These are phyloP conservation scores for Tachystola acroxantha DNA, from an alignment of 2,888 invertebrate species.

Conservation along the genomic window DNA sequence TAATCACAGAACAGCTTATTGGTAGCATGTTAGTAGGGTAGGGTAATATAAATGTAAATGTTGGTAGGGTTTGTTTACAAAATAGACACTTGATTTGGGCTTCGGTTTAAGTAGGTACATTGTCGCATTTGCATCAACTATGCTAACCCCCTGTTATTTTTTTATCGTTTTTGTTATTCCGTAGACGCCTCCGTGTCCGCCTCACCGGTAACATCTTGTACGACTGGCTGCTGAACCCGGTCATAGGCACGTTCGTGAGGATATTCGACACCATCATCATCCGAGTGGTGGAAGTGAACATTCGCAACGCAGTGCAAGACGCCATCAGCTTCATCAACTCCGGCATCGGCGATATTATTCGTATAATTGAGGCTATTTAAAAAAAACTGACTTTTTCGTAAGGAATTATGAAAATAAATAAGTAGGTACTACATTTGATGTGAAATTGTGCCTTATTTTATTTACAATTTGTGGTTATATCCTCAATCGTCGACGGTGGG, in stretches of 20 bases:
- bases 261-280: conserved; percentile 69
- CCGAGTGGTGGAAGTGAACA: conserved; percentile 52
- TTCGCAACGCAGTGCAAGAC: conserved; percentile 42
- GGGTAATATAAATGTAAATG: no score
- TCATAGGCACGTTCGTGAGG: conserved; percentile 54
- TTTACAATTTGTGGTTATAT: no score
- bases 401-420: not conserved
- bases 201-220: conserved; percentile 65
- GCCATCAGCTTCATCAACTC: conserved; percentile 51
- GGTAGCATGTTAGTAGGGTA: no score
- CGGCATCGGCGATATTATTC: conserved; percentile 39
- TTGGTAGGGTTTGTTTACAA: no score
- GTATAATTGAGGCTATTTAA: conserved; percentile 35
- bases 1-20: no score
- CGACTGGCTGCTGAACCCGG: conserved; percentile 72
- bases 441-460: no score
- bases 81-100: no score
- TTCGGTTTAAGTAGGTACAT: no score
- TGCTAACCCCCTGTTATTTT: no score
- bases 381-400: not conserved
- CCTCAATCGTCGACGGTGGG: no score
- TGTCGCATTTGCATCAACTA: no score
- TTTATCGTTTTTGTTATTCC: conserved; percentile 17
- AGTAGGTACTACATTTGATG: no score
- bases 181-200: conserved; percentile 63